Conservation (phyloP, 1,140 invertebrate genomes). For the Glossosoma conforme region DNA sequence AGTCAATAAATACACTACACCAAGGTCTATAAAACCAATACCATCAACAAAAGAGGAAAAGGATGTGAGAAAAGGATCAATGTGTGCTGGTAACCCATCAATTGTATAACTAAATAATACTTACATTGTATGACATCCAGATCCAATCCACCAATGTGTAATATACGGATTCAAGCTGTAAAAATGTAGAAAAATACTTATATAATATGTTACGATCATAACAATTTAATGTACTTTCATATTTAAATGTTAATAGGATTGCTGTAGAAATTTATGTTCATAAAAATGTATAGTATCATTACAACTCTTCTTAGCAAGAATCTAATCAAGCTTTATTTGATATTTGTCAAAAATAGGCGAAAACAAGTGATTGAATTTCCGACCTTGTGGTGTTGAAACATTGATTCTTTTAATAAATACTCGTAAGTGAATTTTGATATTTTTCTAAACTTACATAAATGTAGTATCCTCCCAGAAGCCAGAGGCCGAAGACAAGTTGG, state of each 20-base stretch:
- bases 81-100: neutral
- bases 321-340: too few species aligned
- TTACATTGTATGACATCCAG: conserved; percentile 82
- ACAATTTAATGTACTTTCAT: too few species aligned
- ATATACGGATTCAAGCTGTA: conserved; percentile 72
- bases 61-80: neutral
- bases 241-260: too few species aligned
- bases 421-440: conserved; percentile 1
- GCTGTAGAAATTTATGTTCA: too few species aligned
- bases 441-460: conserved; percentile 70
- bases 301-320: too few species aligned
- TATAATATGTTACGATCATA: neutral
- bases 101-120: conserved; percentile 36
- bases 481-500: conserved; percentile 74
- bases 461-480: conserved; percentile 81
- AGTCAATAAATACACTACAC: conserved; percentile 8
- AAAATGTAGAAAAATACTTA: conserved; percentile 35
- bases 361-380: too few species aligned
- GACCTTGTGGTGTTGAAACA: too few species aligned
- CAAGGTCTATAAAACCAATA: neutral
- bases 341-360: too few species aligned
- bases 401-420: too few species aligned
- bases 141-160: conserved; percentile 68
- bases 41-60: neutral
- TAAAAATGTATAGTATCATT: too few species aligned